These are phyloP conservation scores for Brienomyrus brachyistius DNA, from an alignment of 2,113 vertebrate species.

Conservation along the genomic window DNA sequence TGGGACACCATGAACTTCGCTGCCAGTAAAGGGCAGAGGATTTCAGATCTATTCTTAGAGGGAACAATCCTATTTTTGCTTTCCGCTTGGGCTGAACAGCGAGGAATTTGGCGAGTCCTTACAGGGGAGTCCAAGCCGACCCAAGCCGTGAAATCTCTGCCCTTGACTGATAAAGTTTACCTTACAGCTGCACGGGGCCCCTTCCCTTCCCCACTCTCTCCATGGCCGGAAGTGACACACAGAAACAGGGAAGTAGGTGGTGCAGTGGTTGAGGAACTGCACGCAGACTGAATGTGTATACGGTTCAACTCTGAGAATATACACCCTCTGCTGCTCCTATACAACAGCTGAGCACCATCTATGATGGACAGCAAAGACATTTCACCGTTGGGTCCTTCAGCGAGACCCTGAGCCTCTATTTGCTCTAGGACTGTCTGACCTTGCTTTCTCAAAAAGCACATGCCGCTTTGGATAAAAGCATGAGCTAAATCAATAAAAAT, in stretches of 20 bases:
- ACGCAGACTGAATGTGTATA: not conserved
- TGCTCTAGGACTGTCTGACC: not conserved
- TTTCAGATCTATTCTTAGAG: not conserved
- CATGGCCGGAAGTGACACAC: not conserved
- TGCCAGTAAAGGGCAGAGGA: constrained; percentile 3
- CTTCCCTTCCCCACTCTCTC: not conserved
- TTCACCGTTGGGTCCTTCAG: not conserved
- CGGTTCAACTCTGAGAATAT: not conserved
- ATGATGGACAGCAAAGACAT: not conserved
- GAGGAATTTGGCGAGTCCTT: not conserved
- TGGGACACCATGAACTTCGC: not conserved
- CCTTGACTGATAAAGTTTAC: not conserved
- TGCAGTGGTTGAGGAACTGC: not conserved
- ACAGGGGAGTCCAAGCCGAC: not conserved
- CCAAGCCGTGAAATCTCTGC: not conserved
- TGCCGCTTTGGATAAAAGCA: not conserved
- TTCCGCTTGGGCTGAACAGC: not conserved
- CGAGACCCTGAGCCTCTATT: not conserved
- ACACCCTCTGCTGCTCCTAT: not conserved
- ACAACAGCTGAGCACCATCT: not conserved
- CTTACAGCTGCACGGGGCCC: not conserved
- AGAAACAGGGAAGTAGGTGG: not conserved
- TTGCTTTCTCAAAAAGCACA: not conserved
- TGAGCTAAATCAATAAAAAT: not conserved
- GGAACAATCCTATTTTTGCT: constrained; percentile 1